Evolutionary conservation across 1,140 invertebrate genomes (phyloP).

Genomic region (Panagrolaimus sp.): DNA sequence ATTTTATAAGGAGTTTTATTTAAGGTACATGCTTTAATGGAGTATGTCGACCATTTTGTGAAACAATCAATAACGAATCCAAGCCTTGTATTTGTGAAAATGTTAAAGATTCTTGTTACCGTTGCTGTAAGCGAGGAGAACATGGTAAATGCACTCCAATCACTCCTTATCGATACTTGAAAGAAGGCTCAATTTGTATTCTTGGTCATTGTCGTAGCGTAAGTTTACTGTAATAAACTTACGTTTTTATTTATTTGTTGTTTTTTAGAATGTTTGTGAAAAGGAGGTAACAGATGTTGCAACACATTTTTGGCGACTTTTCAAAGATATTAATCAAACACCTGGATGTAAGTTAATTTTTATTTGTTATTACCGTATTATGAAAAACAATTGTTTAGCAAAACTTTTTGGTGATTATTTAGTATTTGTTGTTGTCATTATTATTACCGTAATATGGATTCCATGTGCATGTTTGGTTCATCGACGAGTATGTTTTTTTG

Average conservation of each 20-base stretch:
- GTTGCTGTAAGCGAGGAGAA: slow-evolving; percentile 31
- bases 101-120: slow-evolving; percentile 33
- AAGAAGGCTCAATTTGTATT: slow-evolving; percentile 45
- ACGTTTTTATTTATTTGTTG: background rate
- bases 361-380: background rate
- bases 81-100: slow-evolving; percentile 41
- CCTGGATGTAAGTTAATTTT: slow-evolving; percentile 8
- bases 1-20: background rate
- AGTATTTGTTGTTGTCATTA: background rate
- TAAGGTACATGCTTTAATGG: background rate
- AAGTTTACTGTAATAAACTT: background rate
- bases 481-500: background rate
- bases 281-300: slow-evolving; percentile 36
- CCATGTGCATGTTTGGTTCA: background rate
- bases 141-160: slow-evolving; percentile 31
- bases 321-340: background rate
- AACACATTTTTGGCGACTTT: slow-evolving; percentile 32
- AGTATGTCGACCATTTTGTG: slow-evolving; percentile 41
- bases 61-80: slow-evolving; percentile 20
- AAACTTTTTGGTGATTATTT: background rate
- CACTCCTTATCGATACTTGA: slow-evolving; percentile 19
- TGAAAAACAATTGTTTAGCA: background rate
- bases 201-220: slow-evolving; percentile 39
- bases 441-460: background rate
- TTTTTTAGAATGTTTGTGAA: slow-evolving; percentile 36